Conservation (phyloP, 2,113 vertebrate species). For the Macquaria ambigua region DNA sequence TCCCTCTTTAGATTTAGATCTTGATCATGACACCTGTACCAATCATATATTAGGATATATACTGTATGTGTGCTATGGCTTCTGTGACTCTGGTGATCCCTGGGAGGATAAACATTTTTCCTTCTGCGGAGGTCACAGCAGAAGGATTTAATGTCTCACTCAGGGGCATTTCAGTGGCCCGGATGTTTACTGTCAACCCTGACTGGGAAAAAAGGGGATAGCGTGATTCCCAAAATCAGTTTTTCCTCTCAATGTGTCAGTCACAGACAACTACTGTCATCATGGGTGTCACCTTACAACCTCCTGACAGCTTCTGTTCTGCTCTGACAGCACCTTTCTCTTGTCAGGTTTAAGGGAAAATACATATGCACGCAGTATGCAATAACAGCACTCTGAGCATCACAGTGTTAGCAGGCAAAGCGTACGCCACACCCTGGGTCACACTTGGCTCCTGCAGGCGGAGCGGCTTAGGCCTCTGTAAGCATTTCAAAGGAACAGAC, state of each 20-base stretch:
- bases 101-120: not conserved
- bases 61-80: not conserved
- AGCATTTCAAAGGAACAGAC: slow-evolving; percentile 71
- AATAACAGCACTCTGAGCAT: not conserved
- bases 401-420: slow-evolving; percentile 13
- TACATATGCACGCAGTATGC: not conserved
- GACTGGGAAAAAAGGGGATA: not conserved
- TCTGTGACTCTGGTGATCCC: not conserved
- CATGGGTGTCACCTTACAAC: slow-evolving; percentile 58
- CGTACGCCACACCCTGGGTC: slow-evolving; percentile 31
- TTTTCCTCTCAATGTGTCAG: slow-evolving; percentile 19
- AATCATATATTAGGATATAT: not conserved
- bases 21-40: not conserved
- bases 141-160: slow-evolving; percentile 3
- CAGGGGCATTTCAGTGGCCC: not conserved
- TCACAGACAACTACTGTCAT: slow-evolving; percentile 44
- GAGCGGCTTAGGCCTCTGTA: slow-evolving; percentile 57
- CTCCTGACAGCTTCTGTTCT: slow-evolving; percentile 40
- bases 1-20: not conserved
- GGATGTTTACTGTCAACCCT: slow-evolving; percentile 39
- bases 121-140: not conserved
- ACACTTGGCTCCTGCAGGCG: slow-evolving; percentile 54
- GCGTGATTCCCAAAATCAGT: too few species aligned
- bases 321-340: slow-evolving; percentile 14
- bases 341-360: not conserved